phyloP scores from a whole-genome alignment of 2,113 vertebrate genomes.

The Opisthocomus hoazin region DNA sequence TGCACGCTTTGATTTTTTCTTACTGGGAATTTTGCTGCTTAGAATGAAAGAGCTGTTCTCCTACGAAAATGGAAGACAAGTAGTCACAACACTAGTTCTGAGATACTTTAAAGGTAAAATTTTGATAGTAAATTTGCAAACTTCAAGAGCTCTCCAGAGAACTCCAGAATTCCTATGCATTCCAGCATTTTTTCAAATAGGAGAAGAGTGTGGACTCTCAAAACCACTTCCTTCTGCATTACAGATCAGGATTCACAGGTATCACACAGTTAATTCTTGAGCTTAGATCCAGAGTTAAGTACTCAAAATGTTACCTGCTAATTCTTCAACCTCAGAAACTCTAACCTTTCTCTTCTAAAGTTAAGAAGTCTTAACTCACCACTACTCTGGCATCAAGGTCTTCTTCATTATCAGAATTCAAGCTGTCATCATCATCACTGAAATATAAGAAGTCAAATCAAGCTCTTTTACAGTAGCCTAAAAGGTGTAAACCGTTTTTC shows the following conservation, averaged over 20 bases:
- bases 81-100: not conserved
- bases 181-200: not conserved
- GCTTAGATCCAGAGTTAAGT: not conserved
- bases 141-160: not conserved
- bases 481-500: not conserved
- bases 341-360: not conserved
- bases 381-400: conserved; percentile 68
- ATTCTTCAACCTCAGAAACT: not conserved
- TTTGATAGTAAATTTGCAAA: not conserved
- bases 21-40: conserved; percentile 55
- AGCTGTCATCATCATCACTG: conserved; percentile 43
- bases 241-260: not conserved
- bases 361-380: conserved; percentile 50
- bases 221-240: not conserved
- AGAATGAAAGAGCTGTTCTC: conserved; percentile 62
- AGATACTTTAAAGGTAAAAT: not conserved
- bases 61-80: not conserved
- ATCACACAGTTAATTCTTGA: not conserved
- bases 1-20: not conserved
- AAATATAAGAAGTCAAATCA: not conserved
- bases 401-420: not conserved
- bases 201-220: not conserved
- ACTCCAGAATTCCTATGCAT: not conserved
- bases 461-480: not conserved
- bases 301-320: not conserved